Conservation (phyloP, 1,140 invertebrate genomes). For the Scylla paramamosain region DNA sequence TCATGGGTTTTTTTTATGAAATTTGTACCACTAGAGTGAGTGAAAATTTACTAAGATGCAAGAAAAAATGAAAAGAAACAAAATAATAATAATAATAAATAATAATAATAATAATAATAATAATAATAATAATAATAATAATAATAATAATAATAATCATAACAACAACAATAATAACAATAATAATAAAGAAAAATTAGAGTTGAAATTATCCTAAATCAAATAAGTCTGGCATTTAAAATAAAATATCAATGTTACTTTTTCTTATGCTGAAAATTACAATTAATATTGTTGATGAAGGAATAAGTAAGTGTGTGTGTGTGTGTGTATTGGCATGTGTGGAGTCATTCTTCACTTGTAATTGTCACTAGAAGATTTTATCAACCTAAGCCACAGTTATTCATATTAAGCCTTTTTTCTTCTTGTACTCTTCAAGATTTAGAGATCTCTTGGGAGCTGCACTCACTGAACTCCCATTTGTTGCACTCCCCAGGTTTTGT, state of each 20-base stretch:
- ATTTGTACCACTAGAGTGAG: conserved; percentile 1
- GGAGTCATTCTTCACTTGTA: background rate
- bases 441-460: conserved; percentile 91
- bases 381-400: conserved; percentile 79
- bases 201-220: background rate
- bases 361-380: background rate
- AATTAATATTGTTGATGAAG: background rate
- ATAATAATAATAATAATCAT: too few relatives aligned
- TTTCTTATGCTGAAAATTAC: background rate
- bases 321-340: too few relatives aligned
- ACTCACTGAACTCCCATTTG: conserved; percentile 83
- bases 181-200: background rate
- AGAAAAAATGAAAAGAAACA: too few relatives aligned
- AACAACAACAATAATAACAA: too few relatives aligned
- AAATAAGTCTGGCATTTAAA: background rate
- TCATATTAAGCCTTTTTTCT: conserved; percentile 95
- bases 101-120: too few relatives aligned
- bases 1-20: background rate
- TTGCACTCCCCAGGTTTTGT: conserved; percentile 53
- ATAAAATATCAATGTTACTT: background rate
- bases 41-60: too few relatives aligned
- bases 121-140: too few relatives aligned
- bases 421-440: conserved; percentile 98
- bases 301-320: background rate
- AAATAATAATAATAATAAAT: too few relatives aligned